phyloP scores from a whole-genome alignment of 1,140 invertebrate species.

The Scaptodrosophila lebanonensis region DNA sequence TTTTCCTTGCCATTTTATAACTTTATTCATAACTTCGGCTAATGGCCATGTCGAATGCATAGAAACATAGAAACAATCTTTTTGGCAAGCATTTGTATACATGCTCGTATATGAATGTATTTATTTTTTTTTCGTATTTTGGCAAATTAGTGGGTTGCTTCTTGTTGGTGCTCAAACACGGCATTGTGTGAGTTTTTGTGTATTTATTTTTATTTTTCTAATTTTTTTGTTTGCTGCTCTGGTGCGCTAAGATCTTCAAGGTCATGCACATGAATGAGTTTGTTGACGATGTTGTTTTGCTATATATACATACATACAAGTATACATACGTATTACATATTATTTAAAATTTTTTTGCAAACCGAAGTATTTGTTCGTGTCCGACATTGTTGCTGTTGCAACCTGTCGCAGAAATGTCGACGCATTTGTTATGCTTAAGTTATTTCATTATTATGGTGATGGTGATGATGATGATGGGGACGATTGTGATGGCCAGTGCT shows the following conservation, averaged over 20 bases:
- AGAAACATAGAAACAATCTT: no score
- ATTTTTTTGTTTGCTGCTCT: slow-evolving; percentile 28
- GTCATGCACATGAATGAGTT: slow-evolving; percentile 61
- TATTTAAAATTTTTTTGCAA: slow-evolving; percentile 31
- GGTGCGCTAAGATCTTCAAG: slow-evolving; percentile 69
- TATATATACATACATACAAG: no score
- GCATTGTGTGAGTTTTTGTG: slow-evolving; percentile 50
- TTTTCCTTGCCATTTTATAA: no score
- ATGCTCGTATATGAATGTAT: slow-evolving; percentile 1
- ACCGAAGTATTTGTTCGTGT: slow-evolving; percentile 13
- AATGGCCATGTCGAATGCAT: no score
- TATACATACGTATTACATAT: slow-evolving; percentile 75
- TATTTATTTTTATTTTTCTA: slow-evolving; percentile 47
- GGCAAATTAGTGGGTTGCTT: slow-evolving; percentile 66
- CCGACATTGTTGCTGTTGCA: slow-evolving; percentile 47
- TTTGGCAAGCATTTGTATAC: no score
- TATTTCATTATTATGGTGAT: slow-evolving; percentile 65
- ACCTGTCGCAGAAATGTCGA: slow-evolving; percentile 72
- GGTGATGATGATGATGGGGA: slow-evolving; percentile 17
- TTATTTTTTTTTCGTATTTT: slow-evolving; percentile 24
- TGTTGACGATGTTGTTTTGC: slow-evolving; percentile 49
- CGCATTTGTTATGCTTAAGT: slow-evolving; percentile 74
- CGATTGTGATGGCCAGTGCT: not conserved
- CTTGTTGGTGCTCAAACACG: slow-evolving; percentile 18
- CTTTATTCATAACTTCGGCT: slow-evolving; percentile 33